These are phyloP conservation scores for Drosophila sucinea DNA, from an alignment of 1,140 invertebrate species.

Conservation along the genomic window DNA sequence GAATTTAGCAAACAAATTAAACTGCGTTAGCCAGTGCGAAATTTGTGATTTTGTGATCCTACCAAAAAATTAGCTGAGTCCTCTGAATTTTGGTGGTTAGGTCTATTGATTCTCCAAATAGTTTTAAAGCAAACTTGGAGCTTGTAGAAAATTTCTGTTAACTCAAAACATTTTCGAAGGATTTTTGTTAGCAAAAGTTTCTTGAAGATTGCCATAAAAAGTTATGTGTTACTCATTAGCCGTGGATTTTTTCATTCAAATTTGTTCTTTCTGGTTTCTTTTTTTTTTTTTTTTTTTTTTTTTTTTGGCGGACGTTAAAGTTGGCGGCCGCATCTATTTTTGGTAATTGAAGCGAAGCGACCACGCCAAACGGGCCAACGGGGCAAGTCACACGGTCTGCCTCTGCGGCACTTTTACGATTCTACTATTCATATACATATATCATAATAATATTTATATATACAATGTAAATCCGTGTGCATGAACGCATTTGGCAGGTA, in stretches of 20 bases:
- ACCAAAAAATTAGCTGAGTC: no score
- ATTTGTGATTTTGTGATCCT: no score
- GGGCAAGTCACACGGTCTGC: slow-evolving; percentile 31
- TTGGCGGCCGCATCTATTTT: slow-evolving; percentile 69
- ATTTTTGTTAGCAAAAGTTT: not conserved
- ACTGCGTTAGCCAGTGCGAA: no score
- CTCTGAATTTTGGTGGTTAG: no score
- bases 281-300: slow-evolving; percentile 14
- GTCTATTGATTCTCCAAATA: no score
- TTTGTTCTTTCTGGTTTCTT: not conserved
- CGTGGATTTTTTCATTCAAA: not conserved
- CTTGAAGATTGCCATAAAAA: not conserved
- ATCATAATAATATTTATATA: slow-evolving; percentile 1
- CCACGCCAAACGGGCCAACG: slow-evolving; percentile 16
- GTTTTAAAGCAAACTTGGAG: not conserved
- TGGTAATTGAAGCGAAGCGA: slow-evolving; percentile 14
- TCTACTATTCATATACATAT: not conserved
- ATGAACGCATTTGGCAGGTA: slow-evolving; percentile 6
- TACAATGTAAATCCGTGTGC: slow-evolving; percentile 7
- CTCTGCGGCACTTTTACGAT: slow-evolving; percentile 36
- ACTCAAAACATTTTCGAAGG: not conserved
- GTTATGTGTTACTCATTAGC: not conserved
- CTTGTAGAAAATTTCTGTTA: not conserved
- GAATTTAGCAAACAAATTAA: no score
- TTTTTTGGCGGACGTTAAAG: slow-evolving; percentile 58